A percentile compares a stretch with the other conserved stretches of the same genome.
phyloP scores from a whole-genome alignment of 2,797 vertebrate genomes.

The Smutsia gigantea region DNA sequence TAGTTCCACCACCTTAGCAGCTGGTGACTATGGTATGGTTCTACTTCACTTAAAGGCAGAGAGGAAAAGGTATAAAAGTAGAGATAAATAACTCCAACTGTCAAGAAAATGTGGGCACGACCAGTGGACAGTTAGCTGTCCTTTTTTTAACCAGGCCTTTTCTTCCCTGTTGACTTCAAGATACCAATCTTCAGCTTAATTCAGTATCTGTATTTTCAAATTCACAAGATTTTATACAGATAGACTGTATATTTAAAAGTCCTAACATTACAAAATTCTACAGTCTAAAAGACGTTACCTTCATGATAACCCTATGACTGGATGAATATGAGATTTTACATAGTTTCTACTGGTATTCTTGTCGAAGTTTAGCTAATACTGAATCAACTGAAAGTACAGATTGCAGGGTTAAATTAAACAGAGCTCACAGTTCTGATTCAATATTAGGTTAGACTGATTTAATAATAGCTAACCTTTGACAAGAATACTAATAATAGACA shows the following conservation, averaged over 20 bases:
- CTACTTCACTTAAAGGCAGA: neutral
- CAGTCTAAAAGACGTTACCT: neutral
- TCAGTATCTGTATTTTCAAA: neutral
- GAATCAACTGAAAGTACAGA: neutral
- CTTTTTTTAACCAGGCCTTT: neutral
- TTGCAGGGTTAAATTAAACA: neutral
- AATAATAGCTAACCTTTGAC: neutral
- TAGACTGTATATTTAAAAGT: neutral
- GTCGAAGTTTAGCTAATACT: neutral
- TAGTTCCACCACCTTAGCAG: too few species aligned
- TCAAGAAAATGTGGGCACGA: slow-evolving; percentile 2
- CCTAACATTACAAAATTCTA: neutral
- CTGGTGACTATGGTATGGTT: neutral
- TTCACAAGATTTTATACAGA: neutral
- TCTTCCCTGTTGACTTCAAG: slow-evolving; percentile 25
- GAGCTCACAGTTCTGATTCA: neutral
- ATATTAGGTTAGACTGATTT: neutral
- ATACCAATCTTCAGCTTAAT: neutral
- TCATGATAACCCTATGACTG: neutral
- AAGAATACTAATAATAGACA: neutral
- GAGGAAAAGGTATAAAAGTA: neutral
- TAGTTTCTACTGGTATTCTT: neutral
- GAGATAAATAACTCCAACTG: neutral
- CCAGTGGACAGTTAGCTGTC: neutral
- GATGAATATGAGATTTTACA: neutral